Evolutionary conservation across 2,888 invertebrate species (phyloP), one percentile per base, ranked within the genome.

Genomic region (Siphonodentalium dalli): DNA sequence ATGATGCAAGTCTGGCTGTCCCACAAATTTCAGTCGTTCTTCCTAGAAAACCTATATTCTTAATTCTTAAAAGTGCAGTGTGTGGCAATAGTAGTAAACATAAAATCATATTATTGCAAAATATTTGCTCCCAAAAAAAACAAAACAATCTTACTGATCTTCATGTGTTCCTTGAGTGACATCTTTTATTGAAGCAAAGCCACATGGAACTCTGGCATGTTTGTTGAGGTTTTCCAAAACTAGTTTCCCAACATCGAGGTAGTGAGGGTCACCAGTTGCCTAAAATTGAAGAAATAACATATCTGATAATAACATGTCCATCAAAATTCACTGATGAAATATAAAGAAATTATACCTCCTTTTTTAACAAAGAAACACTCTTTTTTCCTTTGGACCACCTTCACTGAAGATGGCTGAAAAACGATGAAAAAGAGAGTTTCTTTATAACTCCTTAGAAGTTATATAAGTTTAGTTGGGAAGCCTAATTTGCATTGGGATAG

Each of bases 181-280:
- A 82, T 97, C 95, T 72, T 92, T 93, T n/a, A 97, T 92, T 2
- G 96, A 94, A 1, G 98, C 98, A 84, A 92, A 99, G 0, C 98
- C 98, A 80, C 98, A 99, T 1, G 90, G 87, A n/a, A 96, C 96
- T 69, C 91, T 86, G 0, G 97, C 91, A 83, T 93, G 89, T 65
- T 89, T 88, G 78, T 99, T 93, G 24, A 99, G 84, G 52, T 92
- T 91, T 71, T 90, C 89, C 28, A 99, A 84, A 0, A 93, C 93
- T 57, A 89, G 88, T 72, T 90, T 90, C 1, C 96, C 98, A 0
- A 94, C 93, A 68, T 92, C 90, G 55, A 99, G 84, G 79, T 99
- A 99, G 81, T 99, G 93, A 51, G 92, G 91, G 84, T 99, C 98
- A 39, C 90, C 90, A 0, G 98, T 99, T 1, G 98, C 97, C 73